Conservation (phyloP, 2,113 vertebrate species). For the Mormyrus lacerda region DNA sequence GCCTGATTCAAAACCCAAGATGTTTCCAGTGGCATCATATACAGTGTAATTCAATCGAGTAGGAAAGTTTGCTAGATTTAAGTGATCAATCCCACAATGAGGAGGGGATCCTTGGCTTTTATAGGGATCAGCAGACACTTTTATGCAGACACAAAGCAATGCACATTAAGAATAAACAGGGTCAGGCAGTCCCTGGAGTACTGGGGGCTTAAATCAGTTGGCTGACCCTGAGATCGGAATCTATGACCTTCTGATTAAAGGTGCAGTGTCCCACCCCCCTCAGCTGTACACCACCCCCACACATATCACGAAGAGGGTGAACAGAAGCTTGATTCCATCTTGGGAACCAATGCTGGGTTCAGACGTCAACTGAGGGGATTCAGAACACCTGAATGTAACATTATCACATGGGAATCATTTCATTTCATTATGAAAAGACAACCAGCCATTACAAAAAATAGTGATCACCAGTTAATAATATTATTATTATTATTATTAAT, state of each 20-base stretch:
- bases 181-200: neutral
- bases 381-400: neutral
- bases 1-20: neutral
- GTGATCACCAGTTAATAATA: no score
- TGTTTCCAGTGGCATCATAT: neutral
- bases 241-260: neutral
- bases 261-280: neutral
- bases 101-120: neutral
- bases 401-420: neutral
- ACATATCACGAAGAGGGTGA: neutral
- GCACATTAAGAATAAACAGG: neutral
- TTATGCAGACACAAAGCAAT: neutral
- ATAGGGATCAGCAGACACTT: neutral
- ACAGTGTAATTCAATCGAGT: neutral
- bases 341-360: neutral
- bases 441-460: neutral
- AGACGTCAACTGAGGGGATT: neutral
- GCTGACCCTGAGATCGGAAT: neutral
- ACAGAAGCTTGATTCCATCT: neutral
- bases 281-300: neutral
- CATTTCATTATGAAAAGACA: neutral
- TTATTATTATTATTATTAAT: no score
- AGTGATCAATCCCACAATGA: neutral
- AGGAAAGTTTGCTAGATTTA: neutral
- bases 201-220: neutral